These are phyloP conservation scores for Melanophora roralis DNA, from an alignment of 2,888 invertebrate genomes.

Conservation along the genomic window DNA sequence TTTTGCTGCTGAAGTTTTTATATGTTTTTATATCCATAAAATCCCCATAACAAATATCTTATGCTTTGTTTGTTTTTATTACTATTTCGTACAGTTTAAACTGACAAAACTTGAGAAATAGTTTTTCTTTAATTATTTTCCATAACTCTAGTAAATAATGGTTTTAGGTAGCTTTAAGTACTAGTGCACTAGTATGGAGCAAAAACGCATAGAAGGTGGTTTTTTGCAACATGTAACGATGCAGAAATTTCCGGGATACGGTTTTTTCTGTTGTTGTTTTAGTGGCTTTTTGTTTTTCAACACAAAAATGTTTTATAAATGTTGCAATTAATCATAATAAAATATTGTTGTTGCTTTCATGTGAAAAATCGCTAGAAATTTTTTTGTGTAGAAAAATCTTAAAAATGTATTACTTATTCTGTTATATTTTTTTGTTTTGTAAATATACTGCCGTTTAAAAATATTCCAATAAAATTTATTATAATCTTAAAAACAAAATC, in stretches of 20 bases:
- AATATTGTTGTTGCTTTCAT: constrained; percentile 17
- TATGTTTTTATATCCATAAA: too few species aligned
- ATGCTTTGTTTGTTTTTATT: background rate
- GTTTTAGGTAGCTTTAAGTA: background rate
- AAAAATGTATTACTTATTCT: too few species aligned
- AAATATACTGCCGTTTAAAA: background rate
- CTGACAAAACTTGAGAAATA: constrained; percentile 49
- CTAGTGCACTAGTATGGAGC: constrained; percentile 1
- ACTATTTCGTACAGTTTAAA: constrained; percentile 21
- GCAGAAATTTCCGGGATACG: constrained; percentile 62
- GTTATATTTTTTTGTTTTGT: background rate
- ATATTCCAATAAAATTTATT: too few species aligned
- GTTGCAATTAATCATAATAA: constrained; percentile 52
- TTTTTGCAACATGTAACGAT: constrained; percentile 54
- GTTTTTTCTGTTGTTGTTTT: constrained; percentile 5
- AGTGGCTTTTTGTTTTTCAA: constrained; percentile 17
- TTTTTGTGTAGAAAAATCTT: background rate
- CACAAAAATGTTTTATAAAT: constrained; percentile 39
- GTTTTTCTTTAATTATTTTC: background rate
- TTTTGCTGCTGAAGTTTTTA: background rate
- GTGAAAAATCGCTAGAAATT: constrained; percentile 28
- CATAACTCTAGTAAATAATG: background rate
- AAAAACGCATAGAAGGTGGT: constrained; percentile 37
- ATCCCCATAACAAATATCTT: too few species aligned
- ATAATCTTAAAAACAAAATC: too few species aligned